A percentile compares a stretch with the other conserved stretches of the same genome.
These are phyloP conservation scores for Helogale parvula DNA, from an alignment of 2,113 vertebrate genomes.

Conservation along the genomic window DNA sequence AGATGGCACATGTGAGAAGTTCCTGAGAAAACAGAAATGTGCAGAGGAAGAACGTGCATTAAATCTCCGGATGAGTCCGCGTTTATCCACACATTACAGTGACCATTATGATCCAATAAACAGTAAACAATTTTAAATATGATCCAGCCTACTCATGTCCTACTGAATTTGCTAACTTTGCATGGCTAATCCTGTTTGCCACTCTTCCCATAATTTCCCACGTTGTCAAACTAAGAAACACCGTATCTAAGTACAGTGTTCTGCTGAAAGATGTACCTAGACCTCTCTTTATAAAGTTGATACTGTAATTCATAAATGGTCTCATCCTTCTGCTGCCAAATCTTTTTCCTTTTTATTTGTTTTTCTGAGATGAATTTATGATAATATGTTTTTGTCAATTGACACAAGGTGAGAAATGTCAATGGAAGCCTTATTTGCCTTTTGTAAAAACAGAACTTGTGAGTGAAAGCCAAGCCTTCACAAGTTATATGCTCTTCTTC, in stretches of 20 bases:
- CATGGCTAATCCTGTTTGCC: neutral
- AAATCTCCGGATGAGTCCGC: neutral
- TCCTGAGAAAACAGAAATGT: fast-evolving
- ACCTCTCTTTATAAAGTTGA: neutral
- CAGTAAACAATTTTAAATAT: neutral
- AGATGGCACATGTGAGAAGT: fast-evolving
- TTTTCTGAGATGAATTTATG: no score
- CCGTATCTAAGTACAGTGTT: neutral
- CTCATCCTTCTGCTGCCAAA: neutral
- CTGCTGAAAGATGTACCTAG: neutral
- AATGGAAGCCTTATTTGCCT: neutral
- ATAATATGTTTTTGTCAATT: neutral
- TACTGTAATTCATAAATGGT: neutral
- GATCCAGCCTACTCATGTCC: neutral
- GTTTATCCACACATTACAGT: fast-evolving
- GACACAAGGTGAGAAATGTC: neutral
- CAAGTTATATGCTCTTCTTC: neutral
- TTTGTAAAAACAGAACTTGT: neutral
- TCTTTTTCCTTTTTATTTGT: neutral
- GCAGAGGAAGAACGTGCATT: neutral
- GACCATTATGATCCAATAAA: neutral
- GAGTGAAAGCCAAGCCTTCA: neutral
- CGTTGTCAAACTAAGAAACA: neutral
- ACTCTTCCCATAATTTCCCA: neutral
- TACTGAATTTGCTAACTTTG: neutral